Evolutionary conservation across 2,113 vertebrate species (phyloP).

Genomic region (Tragelaphus scriptus): DNA sequence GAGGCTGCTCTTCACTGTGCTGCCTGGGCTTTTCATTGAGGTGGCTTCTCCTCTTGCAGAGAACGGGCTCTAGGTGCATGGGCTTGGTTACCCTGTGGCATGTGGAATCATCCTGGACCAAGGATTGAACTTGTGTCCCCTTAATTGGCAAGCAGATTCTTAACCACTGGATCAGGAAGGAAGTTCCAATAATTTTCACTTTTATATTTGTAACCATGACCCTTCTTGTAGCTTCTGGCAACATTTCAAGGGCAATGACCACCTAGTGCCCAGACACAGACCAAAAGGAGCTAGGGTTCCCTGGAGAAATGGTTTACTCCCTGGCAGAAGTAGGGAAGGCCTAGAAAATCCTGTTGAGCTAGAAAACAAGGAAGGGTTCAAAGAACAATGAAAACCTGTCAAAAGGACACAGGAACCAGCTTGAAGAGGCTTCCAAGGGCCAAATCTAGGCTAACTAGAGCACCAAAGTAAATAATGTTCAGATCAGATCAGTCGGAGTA

Average conservation of each 20-base stretch:
- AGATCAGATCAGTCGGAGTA: not conserved
- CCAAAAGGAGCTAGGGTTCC: not conserved
- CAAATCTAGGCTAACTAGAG: not conserved
- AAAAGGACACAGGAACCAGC: not conserved
- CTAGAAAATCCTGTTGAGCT: not conserved
- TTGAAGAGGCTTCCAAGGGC: not conserved
- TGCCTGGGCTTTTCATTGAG: not conserved
- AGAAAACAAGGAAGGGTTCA: not conserved
- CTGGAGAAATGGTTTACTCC: not conserved
- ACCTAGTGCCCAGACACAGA: not conserved
- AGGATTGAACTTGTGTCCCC: not conserved
- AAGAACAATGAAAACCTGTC: not conserved
- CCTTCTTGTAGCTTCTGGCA: not conserved
- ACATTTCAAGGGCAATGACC: not conserved
- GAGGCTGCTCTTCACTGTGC: not conserved
- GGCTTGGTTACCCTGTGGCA: not conserved
- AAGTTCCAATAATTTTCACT: not conserved
- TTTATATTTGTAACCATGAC: not conserved
- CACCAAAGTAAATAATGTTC: not conserved
- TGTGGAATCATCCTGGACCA: not conserved
- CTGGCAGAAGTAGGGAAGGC: not conserved
- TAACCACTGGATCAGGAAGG: not conserved
- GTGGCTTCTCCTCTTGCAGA: not conserved
- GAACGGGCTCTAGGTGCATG: not conserved
- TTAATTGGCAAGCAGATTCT: not conserved